These are phyloP conservation scores for Dendrolimus kikuchii DNA, from an alignment of 1,140 invertebrate genomes.

Conservation along the genomic window DNA sequence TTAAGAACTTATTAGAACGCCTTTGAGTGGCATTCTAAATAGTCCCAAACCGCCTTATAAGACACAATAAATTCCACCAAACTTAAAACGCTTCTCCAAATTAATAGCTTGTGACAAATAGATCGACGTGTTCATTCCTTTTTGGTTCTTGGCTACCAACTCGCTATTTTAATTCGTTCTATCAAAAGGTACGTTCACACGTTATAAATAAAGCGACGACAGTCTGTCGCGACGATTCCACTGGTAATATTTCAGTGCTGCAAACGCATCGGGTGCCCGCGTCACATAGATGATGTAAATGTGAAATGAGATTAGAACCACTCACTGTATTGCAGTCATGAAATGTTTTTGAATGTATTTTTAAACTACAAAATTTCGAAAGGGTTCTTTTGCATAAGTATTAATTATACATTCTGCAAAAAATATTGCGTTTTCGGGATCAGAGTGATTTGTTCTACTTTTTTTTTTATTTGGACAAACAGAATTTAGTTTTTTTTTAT, in stretches of 20 bases:
- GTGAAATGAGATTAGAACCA: slow-evolving; percentile 5
- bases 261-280: slow-evolving; percentile 16
- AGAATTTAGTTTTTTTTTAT: no score
- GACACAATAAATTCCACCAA: background rate
- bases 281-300: slow-evolving; percentile 8
- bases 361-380: no score
- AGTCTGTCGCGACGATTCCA: slow-evolving; percentile 51
- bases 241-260: slow-evolving; percentile 57
- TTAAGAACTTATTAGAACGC: background rate
- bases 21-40: background rate
- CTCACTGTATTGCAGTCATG: no score
- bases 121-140: slow-evolving; percentile 41
- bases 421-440: background rate
- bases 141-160: slow-evolving; percentile 13
- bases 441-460: background rate
- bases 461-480: background rate
- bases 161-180: slow-evolving; percentile 52
- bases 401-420: no score
- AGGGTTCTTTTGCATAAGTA: no score
- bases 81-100: slow-evolving; percentile 16
- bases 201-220: slow-evolving; percentile 52
- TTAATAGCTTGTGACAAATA: slow-evolving; percentile 36
- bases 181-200: slow-evolving; percentile 45
- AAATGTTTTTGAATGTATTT: no score
- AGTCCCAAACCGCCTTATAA: background rate